Evolutionary conservation across 1,140 invertebrate species (phyloP).

Genomic region (Saxidomus purpurata): DNA sequence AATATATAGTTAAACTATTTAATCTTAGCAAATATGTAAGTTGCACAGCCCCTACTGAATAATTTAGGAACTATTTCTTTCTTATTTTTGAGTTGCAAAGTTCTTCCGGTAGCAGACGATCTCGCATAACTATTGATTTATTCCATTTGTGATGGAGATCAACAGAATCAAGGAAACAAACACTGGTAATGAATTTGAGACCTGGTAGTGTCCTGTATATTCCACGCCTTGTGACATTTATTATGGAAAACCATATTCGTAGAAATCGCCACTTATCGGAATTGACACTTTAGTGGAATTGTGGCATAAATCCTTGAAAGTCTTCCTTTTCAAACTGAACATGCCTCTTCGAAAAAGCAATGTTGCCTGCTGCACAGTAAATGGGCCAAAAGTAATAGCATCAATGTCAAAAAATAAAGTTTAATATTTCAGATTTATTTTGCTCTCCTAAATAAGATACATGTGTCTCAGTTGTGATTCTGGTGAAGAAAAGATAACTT

Average conservation of each 20-base stretch:
- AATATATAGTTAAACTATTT: too few relatives aligned
- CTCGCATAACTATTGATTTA: slow-evolving; percentile 38
- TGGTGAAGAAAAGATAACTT: too few relatives aligned
- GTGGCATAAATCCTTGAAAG: not conserved
- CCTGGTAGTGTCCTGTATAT: slow-evolving; percentile 32
- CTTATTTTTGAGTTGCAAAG: too few relatives aligned
- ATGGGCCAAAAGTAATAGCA: too few relatives aligned
- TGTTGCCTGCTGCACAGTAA: too few relatives aligned
- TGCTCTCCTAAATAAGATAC: too few relatives aligned
- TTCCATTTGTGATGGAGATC: slow-evolving; percentile 25
- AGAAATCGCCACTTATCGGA: not conserved
- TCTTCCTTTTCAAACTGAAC: not conserved
- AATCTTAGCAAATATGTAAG: too few relatives aligned
- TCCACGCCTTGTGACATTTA: slow-evolving; percentile 12
- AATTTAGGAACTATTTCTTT: not conserved
- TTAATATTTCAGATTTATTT: too few relatives aligned
- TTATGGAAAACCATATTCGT: slow-evolving; percentile 10
- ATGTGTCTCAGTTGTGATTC: too few relatives aligned
- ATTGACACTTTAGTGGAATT: not conserved
- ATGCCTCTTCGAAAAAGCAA: not conserved
- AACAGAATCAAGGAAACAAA: slow-evolving; percentile 52
- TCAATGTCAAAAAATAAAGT: too few relatives aligned
- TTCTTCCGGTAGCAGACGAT: slow-evolving; percentile 20
- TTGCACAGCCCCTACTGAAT: too few relatives aligned
- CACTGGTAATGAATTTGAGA: slow-evolving; percentile 34